Evolutionary conservation across 2,113 vertebrate species (phyloP), one percentile per base, ranked within the genome.

Genomic region (Spea bombifrons): DNA sequence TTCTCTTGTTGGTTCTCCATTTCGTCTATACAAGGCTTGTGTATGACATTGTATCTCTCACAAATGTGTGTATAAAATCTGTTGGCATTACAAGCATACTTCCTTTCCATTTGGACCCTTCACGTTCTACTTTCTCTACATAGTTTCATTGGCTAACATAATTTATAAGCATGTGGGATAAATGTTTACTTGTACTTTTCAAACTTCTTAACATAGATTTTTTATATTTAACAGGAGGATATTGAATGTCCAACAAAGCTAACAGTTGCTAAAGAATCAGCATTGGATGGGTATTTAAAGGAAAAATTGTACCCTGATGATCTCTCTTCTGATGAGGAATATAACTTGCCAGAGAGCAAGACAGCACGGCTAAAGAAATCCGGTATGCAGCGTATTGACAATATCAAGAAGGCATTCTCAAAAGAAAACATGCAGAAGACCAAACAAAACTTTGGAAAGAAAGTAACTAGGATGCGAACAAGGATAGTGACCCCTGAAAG

Each of bases 301-400:
- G 92, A 94, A 0, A 88, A 94, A 83, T 86, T 91, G 70, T 93
- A 94, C 16, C 94, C 95, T 0, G 88, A 91, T n/a, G 96, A 99
- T 83, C 94, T 99, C 12, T 99, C 97, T 73, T 98, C 96, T 0
- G 97, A 98, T 16, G 97, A 99, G 85, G 97, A 99, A 78, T 96
- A 95, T 86, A 92, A 93, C 61, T 87, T 94, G 0, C 90, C 93
- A 85, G 97, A 99, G 81, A 90, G 94, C 17, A 92, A 89, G 77
- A 90, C 93, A 30, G 73, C 92, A 4, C 94, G 91, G 48, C 84
- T 99, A 81, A 98, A 93, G 86, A 97, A 96, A 82, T 94, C 94
- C 0, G 90, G 97, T 75, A 93, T 90, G 85, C 95, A 94, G 83
- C 92, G 89, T 84, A 95, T 94, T 1, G 95, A 96, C 89, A 94